A percentile compares a stretch with the other conserved stretches of the same genome.
These are phyloP conservation scores for Drosophila nigromelanica DNA, from an alignment of 1,140 invertebrate genomes.

Conservation along the genomic window DNA sequence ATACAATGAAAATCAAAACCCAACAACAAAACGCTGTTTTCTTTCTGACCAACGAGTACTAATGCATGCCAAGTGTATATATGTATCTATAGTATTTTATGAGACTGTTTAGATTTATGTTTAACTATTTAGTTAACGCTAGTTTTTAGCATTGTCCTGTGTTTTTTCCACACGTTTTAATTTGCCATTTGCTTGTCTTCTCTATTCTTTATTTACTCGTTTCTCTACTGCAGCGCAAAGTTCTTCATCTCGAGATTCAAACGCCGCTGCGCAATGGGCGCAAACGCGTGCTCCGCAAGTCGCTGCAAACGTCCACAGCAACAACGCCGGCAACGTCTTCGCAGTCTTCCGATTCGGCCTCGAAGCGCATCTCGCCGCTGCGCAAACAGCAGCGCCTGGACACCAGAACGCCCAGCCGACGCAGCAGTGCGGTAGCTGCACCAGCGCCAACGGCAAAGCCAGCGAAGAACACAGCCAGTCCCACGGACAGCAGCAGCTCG, in stretches of 20 bases:
- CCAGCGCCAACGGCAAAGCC: background rate
- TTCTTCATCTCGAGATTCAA: slow-evolving; percentile 53
- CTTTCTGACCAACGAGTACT: background rate
- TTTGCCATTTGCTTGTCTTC: slow-evolving; percentile 19
- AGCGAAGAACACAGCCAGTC: slow-evolving; percentile 40
- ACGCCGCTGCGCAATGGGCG: slow-evolving; percentile 69
- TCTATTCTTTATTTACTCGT: slow-evolving; percentile 24
- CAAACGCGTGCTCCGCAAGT: slow-evolving; percentile 54
- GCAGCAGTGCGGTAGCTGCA: slow-evolving; percentile 2
- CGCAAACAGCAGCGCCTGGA: slow-evolving; percentile 64
- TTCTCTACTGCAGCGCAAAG: slow-evolving; percentile 44
- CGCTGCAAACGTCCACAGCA: slow-evolving; percentile 6
- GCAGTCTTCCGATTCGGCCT: slow-evolving; percentile 17
- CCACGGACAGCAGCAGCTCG: slow-evolving; percentile 62
- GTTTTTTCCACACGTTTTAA: background rate
- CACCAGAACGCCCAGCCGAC: slow-evolving; percentile 2
- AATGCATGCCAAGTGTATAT: background rate
- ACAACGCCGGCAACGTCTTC: background rate
- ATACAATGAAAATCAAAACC: slow-evolving; percentile 4
- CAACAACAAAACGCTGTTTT: slow-evolving; percentile 27
- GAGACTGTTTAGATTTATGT: background rate
- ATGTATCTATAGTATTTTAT: background rate
- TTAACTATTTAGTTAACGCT: background rate
- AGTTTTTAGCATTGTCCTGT: background rate
- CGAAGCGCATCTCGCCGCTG: slow-evolving; percentile 37